Conservation (phyloP, 2,888 invertebrate genomes). For the Sphinx pinastri region DNA sequence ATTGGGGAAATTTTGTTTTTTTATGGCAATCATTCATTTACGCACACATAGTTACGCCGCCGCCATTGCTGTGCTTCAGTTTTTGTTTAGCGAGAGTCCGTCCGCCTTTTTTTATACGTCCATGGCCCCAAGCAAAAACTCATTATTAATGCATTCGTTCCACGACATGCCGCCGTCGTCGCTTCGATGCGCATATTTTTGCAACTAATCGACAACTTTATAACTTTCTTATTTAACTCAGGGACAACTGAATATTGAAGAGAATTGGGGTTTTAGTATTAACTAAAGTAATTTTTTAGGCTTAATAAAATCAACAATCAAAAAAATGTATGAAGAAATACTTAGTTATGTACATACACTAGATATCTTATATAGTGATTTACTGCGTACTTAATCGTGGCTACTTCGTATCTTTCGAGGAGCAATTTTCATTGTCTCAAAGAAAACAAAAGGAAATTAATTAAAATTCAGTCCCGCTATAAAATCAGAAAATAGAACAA, state of each 20-base stretch:
- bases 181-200: slow-evolving; percentile 49
- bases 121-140: slow-evolving; percentile 45
- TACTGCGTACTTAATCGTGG: background rate
- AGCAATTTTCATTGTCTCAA: background rate
- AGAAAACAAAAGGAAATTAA: slow-evolving; percentile 1
- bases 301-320: background rate
- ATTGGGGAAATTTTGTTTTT: no score
- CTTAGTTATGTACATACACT: no score
- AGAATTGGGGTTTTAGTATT: background rate
- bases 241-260: background rate
- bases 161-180: slow-evolving; percentile 41
- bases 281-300: slow-evolving; percentile 9
- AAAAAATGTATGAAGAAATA: background rate
- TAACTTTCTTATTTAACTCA: slow-evolving; percentile 9
- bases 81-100: no score
- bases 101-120: no score
- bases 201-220: slow-evolving; percentile 38
- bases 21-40: no score
- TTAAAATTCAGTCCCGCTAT: slow-evolving; percentile 8
- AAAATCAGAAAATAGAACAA: slow-evolving; percentile 34
- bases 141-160: slow-evolving; percentile 62
- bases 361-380: no score
- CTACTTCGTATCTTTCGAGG: background rate
- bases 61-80: no score
- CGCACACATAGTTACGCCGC: no score